Evolutionary conservation across 1,140 invertebrate genomes (phyloP), one percentile per base, ranked within the genome.

Genomic region (Drosophila rufa): DNA sequence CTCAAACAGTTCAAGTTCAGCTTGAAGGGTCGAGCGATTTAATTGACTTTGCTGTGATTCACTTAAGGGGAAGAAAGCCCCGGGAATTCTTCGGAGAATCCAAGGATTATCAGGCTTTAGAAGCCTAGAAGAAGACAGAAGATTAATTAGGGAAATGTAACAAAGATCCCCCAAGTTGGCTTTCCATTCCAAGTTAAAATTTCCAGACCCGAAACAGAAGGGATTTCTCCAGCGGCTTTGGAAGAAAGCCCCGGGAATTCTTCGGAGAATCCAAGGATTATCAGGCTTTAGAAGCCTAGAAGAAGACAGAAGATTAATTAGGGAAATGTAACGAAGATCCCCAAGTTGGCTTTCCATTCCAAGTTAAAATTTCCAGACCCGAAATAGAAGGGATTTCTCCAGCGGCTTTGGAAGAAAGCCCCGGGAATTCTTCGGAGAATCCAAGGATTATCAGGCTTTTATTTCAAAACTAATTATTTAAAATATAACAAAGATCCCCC

Each of bases 1-100:
- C 58, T 5, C 46, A 17, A 27, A 22, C 55, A 64, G 77, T 64
- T 68, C 67, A 85, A 85, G 82, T 74, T 80, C 67, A 85, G n/a
- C n/a, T 22, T 5, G 9, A 22, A 61, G 69, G 55, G 67, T 58
- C 67, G 12, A 33, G 12, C 9, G 22, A 50, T n/a, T 65, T 7
- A 14, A 53, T 61, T 33, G 19, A 36, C 12, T 42, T 11, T 17
- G 25, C 22, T 46, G 38, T 55, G 56, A 74, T 71, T 67, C 45
- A 60, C 36, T 75, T 17, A 33, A 6, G 27, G 9, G 19, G 17
- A 36, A 43, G 45, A 66, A 47, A 46, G 22, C 62, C 59, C 67
- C 42, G 25, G 7, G 12, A 25, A 17, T 36, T 30, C 11, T n/a
- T 45, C 0, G 9, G 45, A 33, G 56, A 61, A 43, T 30, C 61